Base-by-base conservation (phyloP, 2,113 vertebrate genomes). In the Grammomys surdaster region DNA sequence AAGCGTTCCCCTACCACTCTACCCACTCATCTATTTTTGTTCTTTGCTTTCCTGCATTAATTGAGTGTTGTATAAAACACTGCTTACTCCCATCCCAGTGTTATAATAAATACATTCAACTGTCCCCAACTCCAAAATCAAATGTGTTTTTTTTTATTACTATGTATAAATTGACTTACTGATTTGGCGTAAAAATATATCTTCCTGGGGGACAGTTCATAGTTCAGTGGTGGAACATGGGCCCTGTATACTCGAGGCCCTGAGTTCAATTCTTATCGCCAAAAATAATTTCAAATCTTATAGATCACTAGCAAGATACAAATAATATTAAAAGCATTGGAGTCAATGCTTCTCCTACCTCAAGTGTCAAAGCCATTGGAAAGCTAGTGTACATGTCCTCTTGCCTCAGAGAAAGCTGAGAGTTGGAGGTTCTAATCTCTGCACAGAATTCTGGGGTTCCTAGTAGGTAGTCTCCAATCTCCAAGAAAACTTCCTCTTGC, bases 141-240 rank as follows among this genome's bases (percentile, higher is more conserved):
- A 95, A 67, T 67, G 70, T 22, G 48, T 16, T 33, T 96, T 90
- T 90, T 77, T 84, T 16, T 46, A 70, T 91, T 20, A 40, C 28
- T 58, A 40, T 7, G n/a, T 33, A 24, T 43, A 76, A 93, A 3
- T 80, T 46, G 31, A 88, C 70, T 93, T 88, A 60, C 70, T 33
- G 67, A 75, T 81, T 76, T 93, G 76, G 81, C 69, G 76, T 87
- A 69, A 89, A 87, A 67, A 43, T 80, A 56, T 1, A 75, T n/a
- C 11, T 85, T 56, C 40, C 36, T 43, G 19, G 19, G 13, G 28
- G 73, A 40, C 4, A 20, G 56, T 24, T 6, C 43, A 40, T 43
- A 36, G 24, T 43, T 86, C 43, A 86, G 6, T 9, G 33, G 46
- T 24, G 20, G 12, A 67, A 28, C 33, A 36, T 12, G n/a, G 22